Evolutionary conservation across 2,888 invertebrate genomes (phyloP).

Genomic region (Chrysodeixis includens): DNA sequence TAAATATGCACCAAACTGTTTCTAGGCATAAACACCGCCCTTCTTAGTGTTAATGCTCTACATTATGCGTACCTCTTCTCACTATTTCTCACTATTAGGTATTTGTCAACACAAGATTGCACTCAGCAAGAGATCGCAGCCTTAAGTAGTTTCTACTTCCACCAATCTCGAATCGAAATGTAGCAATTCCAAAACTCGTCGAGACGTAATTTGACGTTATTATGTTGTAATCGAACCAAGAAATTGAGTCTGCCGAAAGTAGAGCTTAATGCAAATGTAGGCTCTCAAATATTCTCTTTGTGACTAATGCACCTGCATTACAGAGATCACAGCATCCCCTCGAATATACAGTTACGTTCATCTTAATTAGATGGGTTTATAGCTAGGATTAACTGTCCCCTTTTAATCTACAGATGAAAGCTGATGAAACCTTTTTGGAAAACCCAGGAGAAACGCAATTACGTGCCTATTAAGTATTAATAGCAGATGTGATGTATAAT

Average conservation of each 20-base stretch:
- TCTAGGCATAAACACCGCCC: background rate
- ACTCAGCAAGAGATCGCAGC: conserved; percentile 40
- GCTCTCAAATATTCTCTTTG: conserved; percentile 68
- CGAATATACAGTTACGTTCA: conserved; percentile 54
- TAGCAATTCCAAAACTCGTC: conserved; percentile 59
- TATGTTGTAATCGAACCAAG: conserved; percentile 62
- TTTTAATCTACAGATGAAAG: conserved; percentile 69
- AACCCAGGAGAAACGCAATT: conserved; percentile 68
- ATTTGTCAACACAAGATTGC: conserved; percentile 50
- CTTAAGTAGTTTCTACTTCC: conserved; percentile 48
- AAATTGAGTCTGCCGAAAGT: conserved; percentile 54
- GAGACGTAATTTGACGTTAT: conserved; percentile 61
- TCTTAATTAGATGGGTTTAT: conserved; percentile 68
- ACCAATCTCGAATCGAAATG: conserved; percentile 52
- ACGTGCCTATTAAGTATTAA: conserved; percentile 75
- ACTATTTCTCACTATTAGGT: conserved; percentile 36
- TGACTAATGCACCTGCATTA: conserved; percentile 72
- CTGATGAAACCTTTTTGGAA: conserved; percentile 60
- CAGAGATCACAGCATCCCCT: conserved; percentile 56
- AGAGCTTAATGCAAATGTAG: conserved; percentile 52
- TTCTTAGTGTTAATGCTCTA: conserved; percentile 4
- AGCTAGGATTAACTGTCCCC: conserved; percentile 66
- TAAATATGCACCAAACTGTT: background rate
- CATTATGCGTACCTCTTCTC: conserved; percentile 16
- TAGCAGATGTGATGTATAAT: conserved; percentile 65